phyloP scores from a whole-genome alignment of 2,113 vertebrate genomes.

The Sminthopsis crassicaudata region DNA sequence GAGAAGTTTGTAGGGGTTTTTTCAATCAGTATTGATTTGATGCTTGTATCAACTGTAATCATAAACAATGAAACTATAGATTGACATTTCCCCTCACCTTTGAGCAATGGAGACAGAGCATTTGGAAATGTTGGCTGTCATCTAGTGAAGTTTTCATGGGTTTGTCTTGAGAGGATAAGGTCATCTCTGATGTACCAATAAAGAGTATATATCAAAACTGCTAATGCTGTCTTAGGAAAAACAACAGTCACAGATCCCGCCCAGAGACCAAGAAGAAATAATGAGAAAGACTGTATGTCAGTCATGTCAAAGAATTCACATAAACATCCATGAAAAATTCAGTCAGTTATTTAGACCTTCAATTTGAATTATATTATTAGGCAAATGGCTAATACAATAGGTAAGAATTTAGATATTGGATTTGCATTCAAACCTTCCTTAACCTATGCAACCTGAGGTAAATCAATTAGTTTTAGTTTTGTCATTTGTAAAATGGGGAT shows the following conservation, averaged over 20 bases:
- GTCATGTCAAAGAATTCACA: neutral
- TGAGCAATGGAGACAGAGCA: neutral
- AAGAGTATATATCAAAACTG: neutral
- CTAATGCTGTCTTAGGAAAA: neutral
- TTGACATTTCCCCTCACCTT: neutral
- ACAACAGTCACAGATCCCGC: neutral
- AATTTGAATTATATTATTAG: neutral
- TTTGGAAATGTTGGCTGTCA: neutral
- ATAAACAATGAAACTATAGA: neutral
- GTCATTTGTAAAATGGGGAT: neutral
- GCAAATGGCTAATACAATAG: neutral
- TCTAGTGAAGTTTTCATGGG: neutral
- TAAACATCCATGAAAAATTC: neutral
- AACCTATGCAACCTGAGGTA: neutral
- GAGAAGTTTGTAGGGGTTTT: slow-evolving; percentile 32
- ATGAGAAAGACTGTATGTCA: neutral
- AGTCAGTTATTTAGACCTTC: neutral
- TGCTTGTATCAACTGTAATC: neutral
- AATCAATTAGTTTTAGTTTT: neutral
- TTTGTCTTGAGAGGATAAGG: neutral
- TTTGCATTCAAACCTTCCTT: neutral
- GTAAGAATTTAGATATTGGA: neutral
- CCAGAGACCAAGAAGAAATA: neutral
- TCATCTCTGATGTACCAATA: neutral
- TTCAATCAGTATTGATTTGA: slow-evolving; percentile 56